A percentile compares a stretch with the other conserved stretches of the same genome.
phyloP scores from a whole-genome alignment of 2,888 invertebrate genomes.

The Stictocephala bisonia region DNA sequence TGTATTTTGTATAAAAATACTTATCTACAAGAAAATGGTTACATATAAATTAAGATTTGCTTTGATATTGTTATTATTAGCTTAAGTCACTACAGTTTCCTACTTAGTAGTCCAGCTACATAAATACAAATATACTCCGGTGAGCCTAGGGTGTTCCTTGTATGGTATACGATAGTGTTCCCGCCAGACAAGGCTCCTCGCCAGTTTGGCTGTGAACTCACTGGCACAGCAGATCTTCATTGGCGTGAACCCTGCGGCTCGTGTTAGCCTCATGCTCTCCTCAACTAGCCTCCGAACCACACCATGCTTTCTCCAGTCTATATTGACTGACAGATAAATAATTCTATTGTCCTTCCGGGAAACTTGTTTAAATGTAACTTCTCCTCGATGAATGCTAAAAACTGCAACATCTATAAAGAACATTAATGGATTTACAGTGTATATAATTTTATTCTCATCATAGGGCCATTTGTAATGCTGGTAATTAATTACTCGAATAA shows the following conservation, averaged over 20 bases:
- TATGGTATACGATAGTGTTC: slow-evolving; percentile 3
- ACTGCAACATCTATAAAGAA: neutral
- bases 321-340: slow-evolving; percentile 6
- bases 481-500: no score
- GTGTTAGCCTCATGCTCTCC: neutral
- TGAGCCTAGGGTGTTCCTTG: neutral
- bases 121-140: neutral
- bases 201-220: neutral
- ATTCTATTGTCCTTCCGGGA: neutral
- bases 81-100: neutral
- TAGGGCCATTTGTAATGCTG: no score
- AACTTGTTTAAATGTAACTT: neutral
- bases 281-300: neutral
- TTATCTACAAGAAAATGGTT: no score
- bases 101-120: neutral
- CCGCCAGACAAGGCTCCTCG: neutral
- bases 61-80: neutral
- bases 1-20: no score
- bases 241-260: neutral
- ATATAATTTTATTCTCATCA: no score
- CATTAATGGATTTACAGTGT: neutral
- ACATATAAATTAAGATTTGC: no score
- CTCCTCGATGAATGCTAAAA: neutral
- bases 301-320: neutral
- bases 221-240: slow-evolving; percentile 10